Evolutionary conservation across 2,113 vertebrate genomes (phyloP), one percentile per base, ranked within the genome.

Genomic region (Phoenicopterus ruber): DNA sequence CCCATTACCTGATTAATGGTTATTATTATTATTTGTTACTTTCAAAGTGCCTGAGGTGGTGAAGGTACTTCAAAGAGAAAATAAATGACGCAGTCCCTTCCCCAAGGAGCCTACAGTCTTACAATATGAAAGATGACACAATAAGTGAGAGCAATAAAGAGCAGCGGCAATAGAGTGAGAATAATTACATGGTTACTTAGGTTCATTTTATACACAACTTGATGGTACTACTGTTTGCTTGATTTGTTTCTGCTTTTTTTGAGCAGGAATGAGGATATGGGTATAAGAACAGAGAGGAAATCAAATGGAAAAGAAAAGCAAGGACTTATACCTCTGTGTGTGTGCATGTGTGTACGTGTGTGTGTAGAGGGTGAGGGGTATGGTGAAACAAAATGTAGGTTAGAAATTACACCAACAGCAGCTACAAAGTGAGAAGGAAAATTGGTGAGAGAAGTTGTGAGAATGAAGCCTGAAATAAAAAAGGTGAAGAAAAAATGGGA

Each of bases 11-110:
- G 80, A 93, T 95, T 97, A 96, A 95, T 95, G 80, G 57, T 80
- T 97, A 97, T 96, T 96, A 94, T 95, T 97, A 93, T 97, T 95
- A 95, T 92, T 97, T 95, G 86, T 95, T 88, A 94, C 82, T 95
- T 94, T 79, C 49, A 96, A 81, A 95, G 46, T 83, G 93, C 94
- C 92, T 95, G 76, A 90, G 86, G 93, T 88, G 93, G 50, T 91
- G 58, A 93, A 95, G 62, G 86, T 94, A 91, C 81, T 97, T 95
- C 93, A 94, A 85, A 96, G 89, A 82, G 74, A 92, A 97, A 94
- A 95, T 86, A 96, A 96, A 95, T 93, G 22, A 95, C 93, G 74
- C 1, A 2, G 81, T 91, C 89, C 86, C 47, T 89, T 95, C 89
- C 94, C 93, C 78, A 87, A 95, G 96, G 95, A 97, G 32, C 62